Conservation (phyloP, 2,888 invertebrate species). For the Drosophila parthenogenetica region DNA sequence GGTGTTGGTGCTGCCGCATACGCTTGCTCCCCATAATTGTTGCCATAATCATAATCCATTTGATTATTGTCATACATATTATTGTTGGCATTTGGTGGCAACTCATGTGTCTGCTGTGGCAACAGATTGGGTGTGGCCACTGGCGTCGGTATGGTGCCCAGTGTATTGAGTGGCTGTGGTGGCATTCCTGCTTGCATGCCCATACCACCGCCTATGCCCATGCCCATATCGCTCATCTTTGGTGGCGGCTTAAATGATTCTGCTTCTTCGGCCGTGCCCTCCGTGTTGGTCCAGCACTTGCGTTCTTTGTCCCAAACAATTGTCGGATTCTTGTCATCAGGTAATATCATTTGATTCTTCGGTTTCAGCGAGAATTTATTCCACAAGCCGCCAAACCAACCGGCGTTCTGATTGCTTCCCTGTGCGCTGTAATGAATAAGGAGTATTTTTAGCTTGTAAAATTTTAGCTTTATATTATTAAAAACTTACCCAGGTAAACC, state of each 20-base stretch:
- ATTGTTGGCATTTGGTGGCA: constrained; percentile 34
- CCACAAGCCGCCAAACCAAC: constrained; percentile 95
- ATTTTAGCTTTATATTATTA: neutral
- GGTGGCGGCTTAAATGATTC: constrained; percentile 89
- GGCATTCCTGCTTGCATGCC: constrained; percentile 3
- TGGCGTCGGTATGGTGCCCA: constrained; percentile 34
- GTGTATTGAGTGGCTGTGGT: constrained; percentile 30
- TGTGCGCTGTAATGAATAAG: constrained; percentile 49
- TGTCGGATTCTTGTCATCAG: constrained; percentile 96
- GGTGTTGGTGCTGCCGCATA: constrained; percentile 24
- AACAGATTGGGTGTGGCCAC: constrained; percentile 33
- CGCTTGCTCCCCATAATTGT: constrained; percentile 27
- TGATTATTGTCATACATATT: constrained; percentile 42
- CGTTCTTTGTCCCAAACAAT: constrained; percentile 97
- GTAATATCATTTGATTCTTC: constrained; percentile 97
- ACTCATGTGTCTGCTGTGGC: constrained; percentile 40
- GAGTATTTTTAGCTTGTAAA: too few relatives aligned
- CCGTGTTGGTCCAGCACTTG: constrained; percentile 94
- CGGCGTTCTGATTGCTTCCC: constrained; percentile 83
- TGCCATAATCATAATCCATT: constrained; percentile 44
- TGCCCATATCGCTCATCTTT: constrained; percentile 87
- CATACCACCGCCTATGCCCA: constrained; percentile 25
- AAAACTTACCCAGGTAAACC: constrained; percentile 60
- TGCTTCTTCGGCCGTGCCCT: constrained; percentile 86
- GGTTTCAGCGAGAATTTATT: constrained; percentile 92